A percentile compares a stretch with the other conserved stretches of the same genome.
Conservation (phyloP, 92 coral and sea anemone genomes). For the Epizoanthus ramosus region DNA sequence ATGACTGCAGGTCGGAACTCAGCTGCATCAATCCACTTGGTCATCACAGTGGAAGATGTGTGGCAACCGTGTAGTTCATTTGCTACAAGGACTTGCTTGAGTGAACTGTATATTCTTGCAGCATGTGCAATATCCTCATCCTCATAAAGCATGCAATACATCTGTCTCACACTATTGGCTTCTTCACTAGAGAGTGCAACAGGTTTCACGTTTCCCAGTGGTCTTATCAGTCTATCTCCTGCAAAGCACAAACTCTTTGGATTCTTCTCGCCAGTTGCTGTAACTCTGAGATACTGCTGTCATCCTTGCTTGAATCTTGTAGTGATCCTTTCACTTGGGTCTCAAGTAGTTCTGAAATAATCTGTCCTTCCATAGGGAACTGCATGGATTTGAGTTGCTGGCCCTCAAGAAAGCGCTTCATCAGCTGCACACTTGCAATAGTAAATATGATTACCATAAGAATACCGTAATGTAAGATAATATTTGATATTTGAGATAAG, state of each 20-base stretch:
- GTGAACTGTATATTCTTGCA: conserved; percentile 37
- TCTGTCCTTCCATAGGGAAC: conserved; percentile 44
- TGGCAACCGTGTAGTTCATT: conserved; percentile 34
- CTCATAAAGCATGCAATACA: conserved; percentile 40
- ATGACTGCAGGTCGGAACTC: conserved; percentile 53
- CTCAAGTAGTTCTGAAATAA: conserved; percentile 13
- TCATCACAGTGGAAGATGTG: conserved; percentile 47
- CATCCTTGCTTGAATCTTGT: conserved; percentile 16
- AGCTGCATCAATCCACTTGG: conserved; percentile 50
- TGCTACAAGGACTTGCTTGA: conserved; percentile 32
- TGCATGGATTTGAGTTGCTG: conserved; percentile 28
- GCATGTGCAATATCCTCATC: conserved; percentile 31
- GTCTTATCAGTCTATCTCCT: conserved; percentile 10
- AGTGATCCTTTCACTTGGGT: conserved; percentile 17
- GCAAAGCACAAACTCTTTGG: not conserved
- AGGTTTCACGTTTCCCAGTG: conserved; percentile 43
- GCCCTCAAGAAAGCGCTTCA: conserved; percentile 52
- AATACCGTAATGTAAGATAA: not conserved
- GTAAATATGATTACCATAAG: not conserved
- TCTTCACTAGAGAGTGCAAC: conserved; percentile 33
- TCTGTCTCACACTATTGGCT: conserved; percentile 18
- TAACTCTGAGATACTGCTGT: not conserved
- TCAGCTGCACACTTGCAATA: conserved; percentile 50
- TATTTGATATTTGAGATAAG: too few species aligned
- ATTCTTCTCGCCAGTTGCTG: not conserved